phyloP scores from a whole-genome alignment of 2,113 vertebrate genomes.

The Machaerirhynchus nigripectus region DNA sequence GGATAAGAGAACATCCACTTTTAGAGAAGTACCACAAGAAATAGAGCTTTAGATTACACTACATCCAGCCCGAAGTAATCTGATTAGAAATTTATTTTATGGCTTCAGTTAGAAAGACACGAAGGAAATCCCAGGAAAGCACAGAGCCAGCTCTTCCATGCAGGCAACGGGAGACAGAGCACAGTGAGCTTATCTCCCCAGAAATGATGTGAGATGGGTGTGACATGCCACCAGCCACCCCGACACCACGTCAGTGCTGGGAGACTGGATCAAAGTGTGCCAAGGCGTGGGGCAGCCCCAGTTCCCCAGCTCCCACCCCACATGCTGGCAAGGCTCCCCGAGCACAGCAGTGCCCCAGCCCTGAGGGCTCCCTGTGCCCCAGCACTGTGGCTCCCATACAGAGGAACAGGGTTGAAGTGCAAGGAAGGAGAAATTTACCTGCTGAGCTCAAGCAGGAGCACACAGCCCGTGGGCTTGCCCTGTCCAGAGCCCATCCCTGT shows the following conservation, averaged over 20 bases:
- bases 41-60: background rate
- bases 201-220: fast-evolving
- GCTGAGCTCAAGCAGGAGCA: background rate
- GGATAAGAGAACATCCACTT: background rate
- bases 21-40: background rate
- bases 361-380: fast-evolving
- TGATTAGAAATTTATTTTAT: slow-evolving; percentile 20
- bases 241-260: fast-evolving
- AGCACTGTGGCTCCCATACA: fast-evolving
- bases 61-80: background rate
- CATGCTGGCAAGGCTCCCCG: background rate
- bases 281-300: background rate
- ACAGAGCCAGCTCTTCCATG: background rate
- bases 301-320: background rate
- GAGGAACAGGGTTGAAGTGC: fast-evolving
- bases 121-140: background rate
- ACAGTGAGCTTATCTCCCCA: background rate
- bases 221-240: fast-evolving
- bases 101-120: background rate
- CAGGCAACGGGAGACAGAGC: background rate
- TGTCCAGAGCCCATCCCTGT: background rate
- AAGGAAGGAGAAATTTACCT: background rate
- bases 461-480: fast-evolving
- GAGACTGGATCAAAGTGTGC: fast-evolving
- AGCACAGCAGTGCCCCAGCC: fast-evolving